Evolutionary conservation across 2,113 vertebrate genomes (phyloP).

Genomic region (Vireo altiloquus): DNA sequence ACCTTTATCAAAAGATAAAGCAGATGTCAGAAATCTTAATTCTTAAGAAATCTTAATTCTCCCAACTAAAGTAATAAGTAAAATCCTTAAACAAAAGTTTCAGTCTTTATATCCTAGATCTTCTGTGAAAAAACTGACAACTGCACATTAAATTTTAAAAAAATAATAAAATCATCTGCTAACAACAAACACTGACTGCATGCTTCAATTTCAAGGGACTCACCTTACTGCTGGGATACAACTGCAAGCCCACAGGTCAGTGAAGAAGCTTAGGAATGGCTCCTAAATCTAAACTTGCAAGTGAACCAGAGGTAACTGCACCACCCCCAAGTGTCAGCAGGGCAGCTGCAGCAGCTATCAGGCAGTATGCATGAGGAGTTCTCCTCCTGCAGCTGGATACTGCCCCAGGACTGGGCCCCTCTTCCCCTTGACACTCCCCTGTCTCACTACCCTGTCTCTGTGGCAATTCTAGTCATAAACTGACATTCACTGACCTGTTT

Average conservation of each 20-base stretch:
- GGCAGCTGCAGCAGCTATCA: not conserved
- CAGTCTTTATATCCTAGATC: not conserved
- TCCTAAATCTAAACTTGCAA: not conserved
- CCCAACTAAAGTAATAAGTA: not conserved
- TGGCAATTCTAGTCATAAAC: not conserved
- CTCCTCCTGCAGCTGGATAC: not conserved
- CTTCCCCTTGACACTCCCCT: not conserved
- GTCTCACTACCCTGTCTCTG: not conserved
- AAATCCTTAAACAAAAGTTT: not conserved
- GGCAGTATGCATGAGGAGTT: fast-evolving
- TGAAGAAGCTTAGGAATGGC: not conserved
- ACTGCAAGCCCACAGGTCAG: not conserved
- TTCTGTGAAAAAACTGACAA: not conserved
- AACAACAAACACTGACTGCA: not conserved
- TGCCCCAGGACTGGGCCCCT: not conserved
- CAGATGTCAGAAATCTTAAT: not conserved
- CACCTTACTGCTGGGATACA: not conserved
- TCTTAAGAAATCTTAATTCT: not conserved
- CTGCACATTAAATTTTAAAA: not conserved
- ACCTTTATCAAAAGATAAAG: not conserved
- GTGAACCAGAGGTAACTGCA: not conserved
- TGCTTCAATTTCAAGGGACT: not conserved
- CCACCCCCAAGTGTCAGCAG: fast-evolving
- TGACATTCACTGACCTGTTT: not conserved
- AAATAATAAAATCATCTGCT: not conserved